Percentiles rank a stretch among this genome's conserved stretches.
These are phyloP conservation scores for Xylocampa areola DNA, from an alignment of 2,888 invertebrate genomes.

Conservation along the genomic window DNA sequence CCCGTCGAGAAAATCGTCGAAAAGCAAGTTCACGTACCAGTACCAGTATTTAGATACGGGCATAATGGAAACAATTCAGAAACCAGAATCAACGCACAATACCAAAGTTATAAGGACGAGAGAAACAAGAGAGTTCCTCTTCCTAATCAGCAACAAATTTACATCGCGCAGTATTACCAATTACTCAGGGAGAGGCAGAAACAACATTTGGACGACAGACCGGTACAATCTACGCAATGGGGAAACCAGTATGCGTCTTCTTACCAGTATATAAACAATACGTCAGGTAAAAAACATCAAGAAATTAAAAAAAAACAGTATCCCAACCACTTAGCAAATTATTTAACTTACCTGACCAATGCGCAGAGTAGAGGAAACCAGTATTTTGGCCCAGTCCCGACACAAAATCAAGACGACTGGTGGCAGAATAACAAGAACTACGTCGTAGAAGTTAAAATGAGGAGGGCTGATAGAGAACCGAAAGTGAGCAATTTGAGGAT, in stretches of 20 bases:
- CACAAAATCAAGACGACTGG: conserved; percentile 44
- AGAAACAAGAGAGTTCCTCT: conserved; percentile 30
- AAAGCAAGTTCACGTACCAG: conserved; percentile 74
- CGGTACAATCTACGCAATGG: conserved; percentile 72
- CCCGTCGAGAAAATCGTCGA: conserved; percentile 82
- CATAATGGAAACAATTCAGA: conserved; percentile 46
- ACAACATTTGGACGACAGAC: too few species aligned
- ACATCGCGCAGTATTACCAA: conserved; percentile 55
- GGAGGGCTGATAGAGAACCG: conserved; percentile 89
- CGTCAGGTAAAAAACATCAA: conserved; percentile 52
- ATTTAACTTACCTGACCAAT: conserved; percentile 67
- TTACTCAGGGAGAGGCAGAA: conserved; percentile 51
- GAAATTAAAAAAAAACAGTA: conserved; percentile 36
- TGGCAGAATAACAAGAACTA: conserved; percentile 58
- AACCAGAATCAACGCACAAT: conserved; percentile 53
- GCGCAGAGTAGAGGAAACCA: conserved; percentile 66
- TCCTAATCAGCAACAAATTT: conserved; percentile 38
- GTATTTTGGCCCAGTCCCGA: conserved; percentile 59
- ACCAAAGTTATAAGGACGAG: conserved; percentile 49
- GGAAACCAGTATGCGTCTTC: conserved; percentile 81
- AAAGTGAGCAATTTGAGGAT: conserved; percentile 89
- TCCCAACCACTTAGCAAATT: conserved; percentile 59
- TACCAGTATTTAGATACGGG: conserved; percentile 57
- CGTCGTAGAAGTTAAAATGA: conserved; percentile 82
- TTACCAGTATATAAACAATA: conserved; percentile 77